Evolutionary conservation across 2,113 vertebrate genomes (phyloP).

Genomic region (Zosterops japonicus): DNA sequence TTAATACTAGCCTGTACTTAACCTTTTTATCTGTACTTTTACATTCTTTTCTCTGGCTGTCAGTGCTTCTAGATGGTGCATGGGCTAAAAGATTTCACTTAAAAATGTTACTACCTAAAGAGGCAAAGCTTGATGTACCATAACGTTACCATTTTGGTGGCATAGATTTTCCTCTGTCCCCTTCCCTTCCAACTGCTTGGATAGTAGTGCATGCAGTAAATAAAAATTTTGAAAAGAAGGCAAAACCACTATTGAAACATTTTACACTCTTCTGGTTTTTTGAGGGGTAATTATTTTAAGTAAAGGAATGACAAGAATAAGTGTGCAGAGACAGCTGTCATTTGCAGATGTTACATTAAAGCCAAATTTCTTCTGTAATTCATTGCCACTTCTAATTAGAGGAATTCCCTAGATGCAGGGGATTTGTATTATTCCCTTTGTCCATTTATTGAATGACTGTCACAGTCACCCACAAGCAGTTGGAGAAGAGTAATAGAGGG

Average conservation of each 20-base stretch:
- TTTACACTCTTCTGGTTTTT: neutral
- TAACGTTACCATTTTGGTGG: neutral
- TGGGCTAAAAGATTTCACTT: neutral
- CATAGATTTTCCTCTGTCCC: neutral
- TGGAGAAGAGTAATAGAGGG: constrained; percentile 70
- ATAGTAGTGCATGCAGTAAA: neutral
- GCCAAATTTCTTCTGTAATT: constrained; percentile 71
- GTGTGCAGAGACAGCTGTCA: constrained; percentile 63
- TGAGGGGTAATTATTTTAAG: constrained; percentile 32
- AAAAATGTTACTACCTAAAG: neutral
- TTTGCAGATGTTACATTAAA: constrained; percentile 74
- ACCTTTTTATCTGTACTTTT: neutral
- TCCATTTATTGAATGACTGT: constrained; percentile 73
- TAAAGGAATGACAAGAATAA: constrained; percentile 60
- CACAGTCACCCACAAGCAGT: constrained; percentile 67
- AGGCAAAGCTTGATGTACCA: neutral
- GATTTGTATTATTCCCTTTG: constrained; percentile 74
- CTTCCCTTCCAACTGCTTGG: neutral
- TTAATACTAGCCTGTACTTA: neutral
- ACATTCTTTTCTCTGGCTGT: neutral
- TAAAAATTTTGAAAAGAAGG: neutral
- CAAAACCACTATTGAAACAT: neutral
- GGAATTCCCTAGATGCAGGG: constrained; percentile 68
- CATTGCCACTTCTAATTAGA: constrained; percentile 75
- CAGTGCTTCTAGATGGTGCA: neutral